Evolutionary conservation across 2,113 vertebrate species (phyloP).

Genomic region (Nothobranchius furzeri): DNA sequence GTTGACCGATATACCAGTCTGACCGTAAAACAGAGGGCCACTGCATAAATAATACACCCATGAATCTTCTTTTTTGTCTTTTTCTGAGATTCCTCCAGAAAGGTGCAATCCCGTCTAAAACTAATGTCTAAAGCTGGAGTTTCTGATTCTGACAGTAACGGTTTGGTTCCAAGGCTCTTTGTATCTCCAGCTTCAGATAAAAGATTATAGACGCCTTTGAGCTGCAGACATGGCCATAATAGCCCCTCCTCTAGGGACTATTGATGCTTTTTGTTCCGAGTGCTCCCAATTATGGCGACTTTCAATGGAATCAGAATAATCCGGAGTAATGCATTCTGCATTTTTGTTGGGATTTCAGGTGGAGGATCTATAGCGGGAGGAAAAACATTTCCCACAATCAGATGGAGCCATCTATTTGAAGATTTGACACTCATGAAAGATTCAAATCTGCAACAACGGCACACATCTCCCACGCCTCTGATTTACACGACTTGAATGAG

Average conservation of each 20-base stretch:
- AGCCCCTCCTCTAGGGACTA: conserved; percentile 52
- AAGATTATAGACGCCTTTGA: conserved; percentile 68
- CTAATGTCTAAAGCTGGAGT: conserved; percentile 20
- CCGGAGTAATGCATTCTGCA: conserved; percentile 39
- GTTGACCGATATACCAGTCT: no score
- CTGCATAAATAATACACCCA: no score
- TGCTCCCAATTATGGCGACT: conserved; percentile 60
- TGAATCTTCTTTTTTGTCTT: no score
- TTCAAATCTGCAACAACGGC: conserved; percentile 40
- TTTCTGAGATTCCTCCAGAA: no score
- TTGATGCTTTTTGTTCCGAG: conserved; percentile 53
- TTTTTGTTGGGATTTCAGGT: conserved; percentile 31
- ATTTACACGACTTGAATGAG: neutral
- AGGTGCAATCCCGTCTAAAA: no score
- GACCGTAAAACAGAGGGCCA: no score
- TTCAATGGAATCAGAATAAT: conserved; percentile 57
- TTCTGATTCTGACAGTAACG: conserved; percentile 58
- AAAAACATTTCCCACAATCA: conserved; percentile 51
- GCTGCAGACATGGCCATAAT: conserved; percentile 60
- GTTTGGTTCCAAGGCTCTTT: conserved; percentile 60
- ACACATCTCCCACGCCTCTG: conserved; percentile 41
- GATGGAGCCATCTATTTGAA: conserved; percentile 56
- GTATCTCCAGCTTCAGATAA: conserved; percentile 61
- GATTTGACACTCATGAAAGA: conserved; percentile 53
- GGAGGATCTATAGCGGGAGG: conserved; percentile 28